Evolutionary conservation across 2,113 vertebrate species (phyloP).

Genomic region (Vimba vimba): DNA sequence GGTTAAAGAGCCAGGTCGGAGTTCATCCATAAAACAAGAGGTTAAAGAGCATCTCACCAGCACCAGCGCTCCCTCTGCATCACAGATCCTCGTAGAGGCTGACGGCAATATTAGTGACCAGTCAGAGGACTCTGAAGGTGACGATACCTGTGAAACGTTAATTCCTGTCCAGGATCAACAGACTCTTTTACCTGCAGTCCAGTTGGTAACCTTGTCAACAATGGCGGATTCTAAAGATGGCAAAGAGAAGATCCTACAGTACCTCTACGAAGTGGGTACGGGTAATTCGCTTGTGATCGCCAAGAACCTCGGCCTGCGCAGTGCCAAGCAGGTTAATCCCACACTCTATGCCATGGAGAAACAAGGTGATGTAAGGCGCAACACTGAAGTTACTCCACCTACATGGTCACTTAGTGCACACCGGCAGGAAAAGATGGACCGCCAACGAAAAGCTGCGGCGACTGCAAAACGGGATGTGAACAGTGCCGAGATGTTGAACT

Average conservation of each 20-base stretch:
- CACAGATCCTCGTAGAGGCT: conserved; percentile 21
- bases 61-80: not conserved
- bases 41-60: not conserved
- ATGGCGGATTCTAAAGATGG: conserved; percentile 84
- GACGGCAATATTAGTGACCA: not conserved
- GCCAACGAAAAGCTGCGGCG: conserved; percentile 75
- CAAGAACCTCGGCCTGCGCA: conserved; percentile 83
- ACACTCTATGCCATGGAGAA: conserved; percentile 84
- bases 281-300: conserved; percentile 82
- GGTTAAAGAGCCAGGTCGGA: not conserved
- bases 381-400: conserved; percentile 63
- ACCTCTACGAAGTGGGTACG: conserved; percentile 72
- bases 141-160: conserved; percentile 62
- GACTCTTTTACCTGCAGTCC: conserved; percentile 10
- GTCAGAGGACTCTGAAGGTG: conserved; percentile 59
- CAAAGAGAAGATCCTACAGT: conserved; percentile 83
- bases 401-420: conserved; percentile 83
- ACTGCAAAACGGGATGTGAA: conserved; percentile 13
- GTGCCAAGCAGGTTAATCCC: conserved; percentile 81
- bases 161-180: conserved; percentile 55
- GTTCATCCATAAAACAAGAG: conserved; percentile 1
- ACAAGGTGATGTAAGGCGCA: conserved; percentile 83
- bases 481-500: not conserved
- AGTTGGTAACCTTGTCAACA: conserved; percentile 16
- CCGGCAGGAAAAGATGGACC: conserved; percentile 84